Base-by-base conservation (phyloP, 2,888 invertebrate species). In the Euplagia quadripunctaria region DNA sequence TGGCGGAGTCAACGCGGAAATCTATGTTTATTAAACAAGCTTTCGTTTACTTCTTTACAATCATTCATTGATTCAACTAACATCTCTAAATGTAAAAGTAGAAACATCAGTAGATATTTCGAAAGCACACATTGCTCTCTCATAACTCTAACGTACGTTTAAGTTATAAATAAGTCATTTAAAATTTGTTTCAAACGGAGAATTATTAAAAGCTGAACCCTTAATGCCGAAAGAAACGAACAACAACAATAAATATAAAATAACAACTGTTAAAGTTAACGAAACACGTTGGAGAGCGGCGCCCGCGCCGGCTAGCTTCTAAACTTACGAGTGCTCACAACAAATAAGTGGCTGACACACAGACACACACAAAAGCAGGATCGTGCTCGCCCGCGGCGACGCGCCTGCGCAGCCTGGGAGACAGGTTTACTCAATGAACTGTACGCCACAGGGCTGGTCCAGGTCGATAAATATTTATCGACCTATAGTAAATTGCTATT, bases 401-500 rank as follows among this genome's bases (percentile, higher is more conserved):
- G 87, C 86, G 87, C 89, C 86, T 83, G 89, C 87, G 86, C 87
- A 80, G 85, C 82, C 82, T 80, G 84, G 76, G 86, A 89, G 92
- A 90, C 91, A 89, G 89, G 90, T 93, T 93, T 94, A 91, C 93
- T 94, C 93, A 94, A 94, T 94, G 93, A 93, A 94, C 90, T 88
- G 89, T 85, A 85, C 76, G 83, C 80, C 76, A 71, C 82, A 89
- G 89, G 85, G 89, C 87, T 87, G 88, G 82, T 78, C 77, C 67
- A 65, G 68, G 58, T 68, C 76, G 55, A 69, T 72, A 69, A n/a
- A 73, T 49, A 66, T 64, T 76, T 85, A 79, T 83, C 81, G 83
- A 85, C 67, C 66, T n/a, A 64, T 64, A 75, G 70, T 68, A 65
- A 65, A 72, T 68, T 46, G 66, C 72, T 63, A 20, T 67, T 42